phyloP scores from a whole-genome alignment of 2,113 vertebrate species.

The Hepsetus odoe region DNA sequence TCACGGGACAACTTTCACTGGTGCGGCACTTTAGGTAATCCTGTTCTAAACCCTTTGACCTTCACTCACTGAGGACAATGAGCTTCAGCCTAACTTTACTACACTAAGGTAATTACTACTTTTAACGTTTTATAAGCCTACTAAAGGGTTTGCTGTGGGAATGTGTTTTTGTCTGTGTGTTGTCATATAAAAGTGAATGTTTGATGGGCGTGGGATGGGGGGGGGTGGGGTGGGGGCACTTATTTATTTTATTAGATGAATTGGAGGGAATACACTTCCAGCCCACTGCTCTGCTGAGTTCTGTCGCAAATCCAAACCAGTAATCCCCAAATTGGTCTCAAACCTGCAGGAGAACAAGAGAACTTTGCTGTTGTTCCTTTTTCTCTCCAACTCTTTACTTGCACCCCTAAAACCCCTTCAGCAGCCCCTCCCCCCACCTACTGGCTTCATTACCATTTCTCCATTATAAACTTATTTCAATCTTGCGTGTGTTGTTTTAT shows the following conservation, averaged over 20 bases:
- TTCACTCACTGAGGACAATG: neutral
- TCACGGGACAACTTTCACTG: no score
- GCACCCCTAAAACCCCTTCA: constrained; percentile 15
- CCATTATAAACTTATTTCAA: constrained; percentile 26
- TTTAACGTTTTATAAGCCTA: neutral
- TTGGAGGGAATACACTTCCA: constrained; percentile 42
- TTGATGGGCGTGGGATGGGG: neutral
- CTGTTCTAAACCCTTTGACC: no score
- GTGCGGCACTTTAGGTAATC: no score
- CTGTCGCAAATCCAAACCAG: constrained; percentile 46
- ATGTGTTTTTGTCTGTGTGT: neutral
- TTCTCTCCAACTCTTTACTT: constrained; percentile 9
- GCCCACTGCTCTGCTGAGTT: neutral
- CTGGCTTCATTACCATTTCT: constrained; percentile 46
- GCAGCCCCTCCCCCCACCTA: constrained; percentile 24
- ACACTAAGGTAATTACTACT: neutral
- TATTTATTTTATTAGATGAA: constrained; percentile 41
- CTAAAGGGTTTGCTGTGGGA: neutral
- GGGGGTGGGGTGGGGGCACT: neutral
- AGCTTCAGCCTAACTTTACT: neutral
- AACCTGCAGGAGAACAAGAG: constrained; percentile 36
- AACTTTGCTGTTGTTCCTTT: neutral
- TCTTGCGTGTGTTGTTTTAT: constrained; percentile 57
- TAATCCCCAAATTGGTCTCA: constrained; percentile 54
- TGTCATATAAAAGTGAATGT: no score